A percentile compares a stretch with the other conserved stretches of the same genome.
phyloP scores from a whole-genome alignment of 2,888 invertebrate species.

The Ornithoptera alexandrae region DNA sequence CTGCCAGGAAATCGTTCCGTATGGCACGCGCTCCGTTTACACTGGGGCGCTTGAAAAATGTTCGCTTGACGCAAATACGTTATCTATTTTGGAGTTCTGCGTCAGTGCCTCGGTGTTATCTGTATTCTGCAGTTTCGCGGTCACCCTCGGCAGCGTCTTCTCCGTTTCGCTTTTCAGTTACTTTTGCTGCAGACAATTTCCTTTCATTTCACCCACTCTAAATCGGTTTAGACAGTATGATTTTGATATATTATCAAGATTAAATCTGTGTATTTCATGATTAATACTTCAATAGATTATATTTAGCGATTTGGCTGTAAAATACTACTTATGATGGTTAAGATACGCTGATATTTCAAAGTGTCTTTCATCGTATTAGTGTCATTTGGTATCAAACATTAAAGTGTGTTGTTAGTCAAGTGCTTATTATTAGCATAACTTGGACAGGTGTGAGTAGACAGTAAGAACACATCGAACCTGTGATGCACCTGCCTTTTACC shows the following conservation, averaged over 20 bases:
- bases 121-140: slow-evolving; percentile 70
- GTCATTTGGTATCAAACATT: too few relatives aligned
- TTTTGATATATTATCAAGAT: too few relatives aligned
- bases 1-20: slow-evolving; percentile 70
- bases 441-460: not conserved
- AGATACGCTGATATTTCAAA: too few relatives aligned
- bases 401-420: too few relatives aligned
- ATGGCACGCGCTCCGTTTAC: slow-evolving; percentile 68
- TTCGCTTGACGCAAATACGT: slow-evolving; percentile 79
- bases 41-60: slow-evolving; percentile 70
- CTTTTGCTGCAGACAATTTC: slow-evolving; percentile 33
- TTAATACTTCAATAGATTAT: too few relatives aligned
- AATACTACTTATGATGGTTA: too few relatives aligned
- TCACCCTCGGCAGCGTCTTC: slow-evolving; percentile 56
- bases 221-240: too few relatives aligned
- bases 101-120: slow-evolving; percentile 71
- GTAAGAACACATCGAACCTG: not conserved
- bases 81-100: slow-evolving; percentile 78
- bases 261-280: too few relatives aligned
- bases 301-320: too few relatives aligned
- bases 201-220: not conserved
- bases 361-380: too few relatives aligned
- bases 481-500: not conserved
- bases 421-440: not conserved
- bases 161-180: slow-evolving; percentile 33